Conservation (phyloP, 2,797 vertebrate genomes). For the Prunella strophiata region DNA sequence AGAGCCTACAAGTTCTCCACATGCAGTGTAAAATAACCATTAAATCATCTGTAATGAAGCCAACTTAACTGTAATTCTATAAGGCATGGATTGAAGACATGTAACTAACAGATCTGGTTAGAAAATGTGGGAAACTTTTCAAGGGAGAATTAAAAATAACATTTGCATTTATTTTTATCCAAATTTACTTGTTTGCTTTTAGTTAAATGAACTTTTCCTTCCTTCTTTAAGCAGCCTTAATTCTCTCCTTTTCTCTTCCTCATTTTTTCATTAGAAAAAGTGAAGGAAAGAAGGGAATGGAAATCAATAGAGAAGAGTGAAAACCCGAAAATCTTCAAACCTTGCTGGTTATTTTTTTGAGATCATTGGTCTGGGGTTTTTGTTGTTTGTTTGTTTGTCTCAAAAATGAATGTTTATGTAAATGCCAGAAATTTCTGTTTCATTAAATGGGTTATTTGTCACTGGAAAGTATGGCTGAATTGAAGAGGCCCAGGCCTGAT, state of each 20-base stretch:
- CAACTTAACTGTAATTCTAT: constrained; percentile 28
- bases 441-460: neutral
- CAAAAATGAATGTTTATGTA: neutral
- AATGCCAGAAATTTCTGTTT: neutral
- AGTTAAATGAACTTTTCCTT: neutral
- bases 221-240: neutral
- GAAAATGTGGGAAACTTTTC: neutral
- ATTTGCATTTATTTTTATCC: neutral
- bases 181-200: neutral
- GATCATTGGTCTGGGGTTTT: fast-evolving
- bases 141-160: neutral
- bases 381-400: neutral
- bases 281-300: neutral
- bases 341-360: neutral
- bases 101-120: neutral
- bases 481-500: neutral
- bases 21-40: neutral
- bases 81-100: neutral
- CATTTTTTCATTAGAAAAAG: neutral
- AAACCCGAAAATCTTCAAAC: neutral
- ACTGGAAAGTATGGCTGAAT: neutral
- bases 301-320: neutral
- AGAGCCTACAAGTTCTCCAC: neutral
- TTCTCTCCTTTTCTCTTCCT: neutral
- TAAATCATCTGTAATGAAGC: constrained; percentile 19